phyloP scores from a whole-genome alignment of 2,888 invertebrate genomes.

The Rhaphigaster nebulosa region DNA sequence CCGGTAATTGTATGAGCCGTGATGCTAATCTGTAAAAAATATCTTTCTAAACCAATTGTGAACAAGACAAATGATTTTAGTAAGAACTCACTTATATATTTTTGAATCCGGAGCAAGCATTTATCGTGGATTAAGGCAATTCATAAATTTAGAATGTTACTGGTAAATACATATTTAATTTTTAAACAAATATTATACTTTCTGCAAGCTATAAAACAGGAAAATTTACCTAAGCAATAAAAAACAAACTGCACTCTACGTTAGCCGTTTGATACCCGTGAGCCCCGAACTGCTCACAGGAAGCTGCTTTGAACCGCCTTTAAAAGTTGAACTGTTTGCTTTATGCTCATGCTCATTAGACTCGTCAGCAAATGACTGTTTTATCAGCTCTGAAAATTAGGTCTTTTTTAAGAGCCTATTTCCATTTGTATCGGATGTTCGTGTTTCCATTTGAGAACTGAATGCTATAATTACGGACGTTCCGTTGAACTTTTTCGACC shows the following conservation, averaged over 20 bases:
- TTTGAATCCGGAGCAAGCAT: too few species aligned
- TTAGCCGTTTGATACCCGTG: neutral
- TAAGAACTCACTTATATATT: too few species aligned
- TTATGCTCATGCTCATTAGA: neutral
- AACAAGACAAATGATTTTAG: too few species aligned
- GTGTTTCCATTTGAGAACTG: conserved; percentile 6
- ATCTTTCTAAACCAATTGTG: too few species aligned
- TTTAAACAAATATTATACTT: neutral
- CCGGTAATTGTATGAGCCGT: too few species aligned
- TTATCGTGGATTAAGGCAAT: too few species aligned
- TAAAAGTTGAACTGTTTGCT: neutral
- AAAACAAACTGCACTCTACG: neutral
- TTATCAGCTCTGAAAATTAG: conserved; percentile 1
- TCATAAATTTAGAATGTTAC: too few species aligned
- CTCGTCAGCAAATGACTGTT: neutral
- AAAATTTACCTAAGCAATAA: neutral
- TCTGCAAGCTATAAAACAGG: neutral
- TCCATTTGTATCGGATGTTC: conserved; percentile 30
- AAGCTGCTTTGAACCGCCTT: neutral
- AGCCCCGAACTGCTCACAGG: neutral
- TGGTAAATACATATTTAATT: too few species aligned
- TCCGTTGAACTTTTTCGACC: conserved; percentile 35
- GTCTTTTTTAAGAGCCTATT: conserved; percentile 3
- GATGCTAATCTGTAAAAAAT: too few species aligned
- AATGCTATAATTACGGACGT: neutral